Base-by-base conservation (phyloP, 1,140 invertebrate genomes). In the Callitettix versicolor region DNA sequence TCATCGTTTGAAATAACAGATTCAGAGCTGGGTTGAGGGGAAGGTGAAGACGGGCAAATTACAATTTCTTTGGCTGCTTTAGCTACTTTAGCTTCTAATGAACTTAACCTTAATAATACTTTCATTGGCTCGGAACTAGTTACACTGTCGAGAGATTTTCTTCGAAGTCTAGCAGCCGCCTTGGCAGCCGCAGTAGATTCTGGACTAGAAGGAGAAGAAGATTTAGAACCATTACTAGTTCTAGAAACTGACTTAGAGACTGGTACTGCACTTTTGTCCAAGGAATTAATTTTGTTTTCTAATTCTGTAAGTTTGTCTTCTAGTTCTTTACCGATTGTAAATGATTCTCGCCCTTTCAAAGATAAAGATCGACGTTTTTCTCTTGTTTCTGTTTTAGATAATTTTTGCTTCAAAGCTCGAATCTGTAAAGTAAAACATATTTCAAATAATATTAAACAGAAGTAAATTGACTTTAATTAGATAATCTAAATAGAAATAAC, bases 261-360 rank as follows among this genome's bases (percentile, higher is more conserved):
- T 53, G 53, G 54, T 64, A 53, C 63, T 69, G 21, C 62, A 53
- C 21, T 67, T 64, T 22, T 63, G 21, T 38, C 82, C 21, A 87
- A 69, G 24, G 78, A 72, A 49, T 75, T 74, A 3, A 89, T 82
- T 70, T 86, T 88, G 44, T 77, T 79, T 69, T 91, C 88, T 49
- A 91, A 67, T 64, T 91, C 85, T 7, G 76, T 73, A 14, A 91
- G 70, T 66, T 91, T 91, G 22, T 86, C 81, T 66, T 92, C 88
- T 14, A 91, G 76, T 69, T 91, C 86, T 69, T 86, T 86, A 4
- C 83, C 80, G 47, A 89, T 77, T 6, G 81, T 80, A 58, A 88
- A 80, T 14, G 85, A 85, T 66, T 91, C 88, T 26, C 75, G 68
- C 26, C 85, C 85, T 69, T 91, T 91, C 20, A 92, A 67, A 1